phyloP scores from a whole-genome alignment of 2,888 invertebrate species.

The Baccha elongata region DNA sequence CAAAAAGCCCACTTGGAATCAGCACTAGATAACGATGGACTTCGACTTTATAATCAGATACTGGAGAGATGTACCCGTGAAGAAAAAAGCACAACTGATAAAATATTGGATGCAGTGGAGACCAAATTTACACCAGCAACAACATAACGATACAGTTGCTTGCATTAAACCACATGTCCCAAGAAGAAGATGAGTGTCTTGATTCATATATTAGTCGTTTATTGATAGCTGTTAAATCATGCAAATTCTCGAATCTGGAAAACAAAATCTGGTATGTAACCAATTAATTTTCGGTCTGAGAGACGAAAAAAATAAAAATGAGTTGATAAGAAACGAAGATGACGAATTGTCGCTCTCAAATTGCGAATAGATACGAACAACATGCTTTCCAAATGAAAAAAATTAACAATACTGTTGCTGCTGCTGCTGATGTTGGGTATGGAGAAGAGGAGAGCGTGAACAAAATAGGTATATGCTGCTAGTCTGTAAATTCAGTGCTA shows the following conservation, averaged over 20 bases:
- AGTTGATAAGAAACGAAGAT: background rate
- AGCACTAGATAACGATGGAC: constrained; percentile 19
- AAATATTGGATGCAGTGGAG: constrained; percentile 29
- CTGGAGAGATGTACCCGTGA: constrained; percentile 20
- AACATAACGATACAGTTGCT: constrained; percentile 16
- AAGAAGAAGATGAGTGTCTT: constrained; percentile 32
- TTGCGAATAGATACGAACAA: background rate
- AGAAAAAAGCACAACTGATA: constrained; percentile 2
- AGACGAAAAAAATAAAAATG: constrained; percentile 17
- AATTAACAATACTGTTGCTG: constrained; percentile 7
- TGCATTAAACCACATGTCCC: constrained; percentile 16
- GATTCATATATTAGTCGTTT: constrained; percentile 20
- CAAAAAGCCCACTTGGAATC: constrained; percentile 28
- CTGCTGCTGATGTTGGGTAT: background rate
- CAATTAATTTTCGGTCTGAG: constrained; percentile 32
- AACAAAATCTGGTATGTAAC: constrained; percentile 5
- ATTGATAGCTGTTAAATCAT: constrained; percentile 22
- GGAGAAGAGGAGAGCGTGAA: constrained; percentile 5
- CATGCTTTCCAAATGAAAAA: constrained; percentile 11
- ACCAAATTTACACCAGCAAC: constrained; percentile 34
- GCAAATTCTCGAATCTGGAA: constrained; percentile 3
- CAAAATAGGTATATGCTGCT: background rate
- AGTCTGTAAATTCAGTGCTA: constrained; percentile 9
- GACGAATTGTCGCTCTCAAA: constrained; percentile 10
- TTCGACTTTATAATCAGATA: constrained; percentile 23